Conservation (phyloP, 2,797 vertebrate genomes). For the Ciconia nigra region DNA sequence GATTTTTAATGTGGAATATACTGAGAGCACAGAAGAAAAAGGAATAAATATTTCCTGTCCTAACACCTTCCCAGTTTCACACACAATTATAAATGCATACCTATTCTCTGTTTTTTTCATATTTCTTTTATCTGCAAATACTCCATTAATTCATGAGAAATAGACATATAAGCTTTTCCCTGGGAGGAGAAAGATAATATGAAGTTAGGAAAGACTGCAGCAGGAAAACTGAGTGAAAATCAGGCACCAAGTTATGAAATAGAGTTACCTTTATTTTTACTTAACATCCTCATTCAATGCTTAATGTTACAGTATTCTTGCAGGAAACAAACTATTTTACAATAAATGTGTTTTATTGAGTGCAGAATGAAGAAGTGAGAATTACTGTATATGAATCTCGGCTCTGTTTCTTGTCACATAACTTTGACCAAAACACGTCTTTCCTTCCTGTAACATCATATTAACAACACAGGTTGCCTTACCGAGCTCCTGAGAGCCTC, state of each 20-base stretch:
- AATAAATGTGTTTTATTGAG: accelerated
- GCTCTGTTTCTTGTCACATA: not conserved
- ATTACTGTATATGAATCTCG: not conserved
- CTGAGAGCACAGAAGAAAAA: not conserved
- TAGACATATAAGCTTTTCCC: not conserved
- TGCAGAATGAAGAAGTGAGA: not conserved
- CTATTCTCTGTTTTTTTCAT: accelerated
- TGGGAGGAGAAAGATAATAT: not conserved
- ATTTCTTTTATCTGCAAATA: not conserved
- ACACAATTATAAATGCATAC: not conserved
- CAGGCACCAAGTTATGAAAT: not conserved
- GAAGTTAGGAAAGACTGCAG: not conserved
- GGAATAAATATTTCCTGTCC: not conserved
- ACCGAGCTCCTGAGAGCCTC: not conserved
- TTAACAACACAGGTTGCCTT: not conserved
- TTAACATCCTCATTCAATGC: not conserved
- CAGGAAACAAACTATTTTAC: not conserved
- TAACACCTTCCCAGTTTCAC: not conserved
- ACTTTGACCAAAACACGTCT: not conserved
- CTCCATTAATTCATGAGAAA: not conserved
- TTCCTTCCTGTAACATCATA: not conserved
- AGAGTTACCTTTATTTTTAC: not conserved
- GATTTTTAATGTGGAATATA: not conserved
- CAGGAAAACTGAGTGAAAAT: not conserved
- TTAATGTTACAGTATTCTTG: not conserved